Evolutionary conservation across 2,888 invertebrate species (phyloP).

Genomic region (Orchestes rusci): DNA sequence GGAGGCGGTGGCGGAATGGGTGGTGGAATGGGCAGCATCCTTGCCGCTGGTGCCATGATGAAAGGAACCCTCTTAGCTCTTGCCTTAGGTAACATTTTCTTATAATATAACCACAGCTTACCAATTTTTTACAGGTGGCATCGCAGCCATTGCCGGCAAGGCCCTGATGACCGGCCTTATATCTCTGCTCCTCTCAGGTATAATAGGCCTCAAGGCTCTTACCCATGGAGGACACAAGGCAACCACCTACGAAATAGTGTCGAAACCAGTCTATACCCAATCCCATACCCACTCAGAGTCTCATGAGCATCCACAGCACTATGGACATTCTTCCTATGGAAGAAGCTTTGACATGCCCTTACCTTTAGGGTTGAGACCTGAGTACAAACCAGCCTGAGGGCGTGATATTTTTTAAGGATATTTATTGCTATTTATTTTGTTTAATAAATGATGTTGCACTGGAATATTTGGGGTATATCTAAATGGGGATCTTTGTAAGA

Average conservation of each 20-base stretch:
- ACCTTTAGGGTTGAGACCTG: conserved; percentile 41
- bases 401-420: conserved; percentile 1
- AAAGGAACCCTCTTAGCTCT: conserved; percentile 66
- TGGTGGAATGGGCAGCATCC: conserved; percentile 36
- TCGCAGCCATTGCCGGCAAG: conserved; percentile 75
- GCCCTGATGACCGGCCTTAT: conserved; percentile 76
- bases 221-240: conserved; percentile 58
- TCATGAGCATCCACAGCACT: conserved; percentile 49
- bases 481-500: too few species aligned
- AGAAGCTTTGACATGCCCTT: conserved; percentile 46
- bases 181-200: conserved; percentile 69
- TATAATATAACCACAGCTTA: background rate
- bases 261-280: conserved; percentile 71
- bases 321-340: conserved; percentile 49
- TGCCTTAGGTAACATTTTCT: conserved; percentile 39
- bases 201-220: conserved; percentile 68
- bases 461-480: background rate
- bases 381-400: conserved; percentile 51
- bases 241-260: conserved; percentile 78
- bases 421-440: conserved; percentile 17
- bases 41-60: conserved; percentile 52
- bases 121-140: conserved; percentile 47
- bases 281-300: conserved; percentile 59
- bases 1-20: conserved; percentile 51
- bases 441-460: conserved; percentile 1